These are phyloP conservation scores for Platycercus adscitus DNA, from an alignment of 2,113 vertebrate genomes.

Conservation along the genomic window DNA sequence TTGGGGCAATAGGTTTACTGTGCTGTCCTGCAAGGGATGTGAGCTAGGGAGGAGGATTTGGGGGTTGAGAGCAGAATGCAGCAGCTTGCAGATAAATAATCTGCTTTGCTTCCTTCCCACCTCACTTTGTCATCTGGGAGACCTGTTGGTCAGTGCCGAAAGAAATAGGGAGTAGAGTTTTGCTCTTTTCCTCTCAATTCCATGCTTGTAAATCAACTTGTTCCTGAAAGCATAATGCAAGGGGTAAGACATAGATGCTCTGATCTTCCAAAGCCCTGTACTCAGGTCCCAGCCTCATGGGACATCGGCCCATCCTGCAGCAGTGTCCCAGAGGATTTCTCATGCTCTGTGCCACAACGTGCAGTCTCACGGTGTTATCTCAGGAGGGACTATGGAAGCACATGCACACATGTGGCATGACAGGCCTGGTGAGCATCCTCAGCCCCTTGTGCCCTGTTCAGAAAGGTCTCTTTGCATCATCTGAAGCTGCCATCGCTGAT, in stretches of 20 bases:
- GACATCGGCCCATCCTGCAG: not conserved
- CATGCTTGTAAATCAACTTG: not conserved
- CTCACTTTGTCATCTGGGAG: not conserved
- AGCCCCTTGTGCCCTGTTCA: not conserved
- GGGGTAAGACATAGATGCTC: not conserved
- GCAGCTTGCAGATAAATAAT: not conserved
- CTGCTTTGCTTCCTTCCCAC: not conserved
- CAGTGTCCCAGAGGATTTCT: not conserved
- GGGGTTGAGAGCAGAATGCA: not conserved
- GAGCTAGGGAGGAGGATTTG: not conserved
- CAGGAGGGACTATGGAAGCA: not conserved
- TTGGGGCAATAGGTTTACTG: not conserved
- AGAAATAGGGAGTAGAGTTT: not conserved
- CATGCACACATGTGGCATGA: fast-evolving
- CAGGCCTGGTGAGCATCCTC: not conserved
- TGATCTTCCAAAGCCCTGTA: not conserved
- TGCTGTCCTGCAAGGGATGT: not conserved
- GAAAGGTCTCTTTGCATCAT: not conserved
- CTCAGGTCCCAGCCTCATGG: not conserved
- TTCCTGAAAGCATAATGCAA: not conserved
- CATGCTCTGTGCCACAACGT: not conserved
- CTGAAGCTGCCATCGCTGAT: not conserved
- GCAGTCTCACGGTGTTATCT: fast-evolving
- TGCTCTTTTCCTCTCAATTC: not conserved
- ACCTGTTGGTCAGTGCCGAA: not conserved